Conservation (phyloP, 2,113 vertebrate species). For the Plectropomus leopardus region DNA sequence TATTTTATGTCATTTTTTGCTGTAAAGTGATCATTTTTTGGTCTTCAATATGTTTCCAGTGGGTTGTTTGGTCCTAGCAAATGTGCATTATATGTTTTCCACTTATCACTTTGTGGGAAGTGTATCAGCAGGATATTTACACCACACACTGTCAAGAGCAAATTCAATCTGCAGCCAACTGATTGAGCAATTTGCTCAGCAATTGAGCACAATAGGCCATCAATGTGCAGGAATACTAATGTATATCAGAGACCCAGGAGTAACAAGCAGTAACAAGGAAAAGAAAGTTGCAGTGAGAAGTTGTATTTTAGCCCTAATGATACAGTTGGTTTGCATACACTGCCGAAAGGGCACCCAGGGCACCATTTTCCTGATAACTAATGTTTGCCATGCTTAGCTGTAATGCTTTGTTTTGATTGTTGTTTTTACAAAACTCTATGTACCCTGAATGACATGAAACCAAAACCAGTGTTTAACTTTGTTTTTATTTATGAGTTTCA, state of each 20-base stretch:
- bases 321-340: background rate
- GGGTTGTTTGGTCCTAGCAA: conserved; percentile 3
- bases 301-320: conserved; percentile 36
- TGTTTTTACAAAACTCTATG: background rate
- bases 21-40: background rate
- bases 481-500: background rate
- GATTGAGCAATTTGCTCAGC: conserved; percentile 79
- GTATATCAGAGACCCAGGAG: conserved; percentile 38
- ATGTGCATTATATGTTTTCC: conserved; percentile 44
- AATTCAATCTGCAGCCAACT: conserved; percentile 77
- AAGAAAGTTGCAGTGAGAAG: background rate
- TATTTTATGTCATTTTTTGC: background rate
- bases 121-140: conserved; percentile 75
- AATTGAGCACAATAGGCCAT: conserved; percentile 75
- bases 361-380: background rate
- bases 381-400: background rate
- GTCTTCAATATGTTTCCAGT: background rate
- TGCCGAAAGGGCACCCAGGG: background rate
- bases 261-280: conserved; percentile 19
- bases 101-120: conserved; percentile 48
- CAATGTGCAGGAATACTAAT: conserved; percentile 65
- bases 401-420: background rate
- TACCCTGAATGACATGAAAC: background rate
- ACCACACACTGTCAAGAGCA: conserved; percentile 66
- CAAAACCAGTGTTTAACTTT: background rate